Evolutionary conservation across 1,140 invertebrate species (phyloP), one percentile per base, ranked within the genome.

Genomic region (Sarcophaga bullata): DNA sequence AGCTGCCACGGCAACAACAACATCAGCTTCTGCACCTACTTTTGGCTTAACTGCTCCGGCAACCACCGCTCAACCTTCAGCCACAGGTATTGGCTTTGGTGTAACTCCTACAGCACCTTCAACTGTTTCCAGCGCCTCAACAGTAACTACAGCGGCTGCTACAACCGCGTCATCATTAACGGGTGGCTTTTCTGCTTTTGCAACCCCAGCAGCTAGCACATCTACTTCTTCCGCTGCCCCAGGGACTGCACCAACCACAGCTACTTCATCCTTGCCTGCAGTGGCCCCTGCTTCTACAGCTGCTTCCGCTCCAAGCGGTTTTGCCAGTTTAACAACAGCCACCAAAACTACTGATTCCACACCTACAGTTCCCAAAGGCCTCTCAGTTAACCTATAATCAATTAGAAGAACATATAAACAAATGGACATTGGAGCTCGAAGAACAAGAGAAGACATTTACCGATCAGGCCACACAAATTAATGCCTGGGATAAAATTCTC

Each of bases 371-470:
- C 58, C 82, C 3, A 78, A n/a, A 78, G 48, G 84, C 86, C 8
- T 81, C 85, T 1, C 87, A 89, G 19, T 15, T 98, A 86, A 97
- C 94, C 17, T 99, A 97, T 87, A 93, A 94, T 37, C 96, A 98
- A 87, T 89, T 99, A 25, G 97, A 99, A 90, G 97, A 99, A 86
- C 93, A 94, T 3, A 97, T 98, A 73, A 99, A 98, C 88, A 98
- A 99, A 90, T 99, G 97, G 97, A 97, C 96, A 0, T 88, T 96
- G 15, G 97, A 98, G 86, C 91, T 99, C 13, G 96, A 98, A 86
- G 96, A 98, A 85, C 97, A 98, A 88, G 98, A 98, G 88, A 97
- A 96, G 89, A 92, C 95, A 2, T 99, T 99, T 90, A 94, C 98
- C 58, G 96, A 97, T 89, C 97, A 99, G 91, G 97, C 97, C 2